Percentiles rank a stretch among this genome's conserved stretches.
Conservation (phyloP, 2,888 invertebrate species). For the Phragmatobia fuliginosa region DNA sequence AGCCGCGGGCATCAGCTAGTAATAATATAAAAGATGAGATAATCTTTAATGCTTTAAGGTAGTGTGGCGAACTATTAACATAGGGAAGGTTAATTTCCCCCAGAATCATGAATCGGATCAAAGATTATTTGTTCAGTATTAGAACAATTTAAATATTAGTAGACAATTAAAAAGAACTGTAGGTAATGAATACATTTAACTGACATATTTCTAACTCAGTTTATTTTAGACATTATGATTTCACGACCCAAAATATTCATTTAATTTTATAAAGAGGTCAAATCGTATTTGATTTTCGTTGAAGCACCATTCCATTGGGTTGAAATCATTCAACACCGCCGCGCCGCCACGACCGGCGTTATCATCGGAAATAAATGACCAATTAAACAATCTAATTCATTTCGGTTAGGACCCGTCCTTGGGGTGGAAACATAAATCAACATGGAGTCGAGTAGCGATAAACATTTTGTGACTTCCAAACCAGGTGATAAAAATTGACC, state of each 20-base stretch:
- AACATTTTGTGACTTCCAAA: conserved; percentile 85
- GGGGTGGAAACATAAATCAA: conserved; percentile 85
- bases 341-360: conserved; percentile 61
- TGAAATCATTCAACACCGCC: conserved; percentile 66
- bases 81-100: too few species aligned
- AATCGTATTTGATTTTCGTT: conserved; percentile 62
- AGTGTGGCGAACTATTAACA: neutral
- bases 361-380: conserved; percentile 85
- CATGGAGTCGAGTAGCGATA: conserved; percentile 83
- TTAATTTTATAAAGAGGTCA: conserved; percentile 50
- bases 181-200: neutral
- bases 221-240: conserved; percentile 24
- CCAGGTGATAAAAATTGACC: conserved; percentile 84
- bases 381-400: conserved; percentile 86
- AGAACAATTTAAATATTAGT: too few species aligned
- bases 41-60: neutral
- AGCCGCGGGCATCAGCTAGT: too few species aligned
- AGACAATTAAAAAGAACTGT: too few species aligned
- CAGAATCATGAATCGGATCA: too few species aligned
- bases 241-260: conserved; percentile 28
- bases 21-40: too few species aligned
- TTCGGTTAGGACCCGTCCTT: conserved; percentile 68
- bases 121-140: neutral
- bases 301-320: conserved; percentile 68
- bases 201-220: neutral